These are phyloP conservation scores for Atherinosoma microstoma DNA, from an alignment of 2,797 vertebrate species.

Conservation along the genomic window DNA sequence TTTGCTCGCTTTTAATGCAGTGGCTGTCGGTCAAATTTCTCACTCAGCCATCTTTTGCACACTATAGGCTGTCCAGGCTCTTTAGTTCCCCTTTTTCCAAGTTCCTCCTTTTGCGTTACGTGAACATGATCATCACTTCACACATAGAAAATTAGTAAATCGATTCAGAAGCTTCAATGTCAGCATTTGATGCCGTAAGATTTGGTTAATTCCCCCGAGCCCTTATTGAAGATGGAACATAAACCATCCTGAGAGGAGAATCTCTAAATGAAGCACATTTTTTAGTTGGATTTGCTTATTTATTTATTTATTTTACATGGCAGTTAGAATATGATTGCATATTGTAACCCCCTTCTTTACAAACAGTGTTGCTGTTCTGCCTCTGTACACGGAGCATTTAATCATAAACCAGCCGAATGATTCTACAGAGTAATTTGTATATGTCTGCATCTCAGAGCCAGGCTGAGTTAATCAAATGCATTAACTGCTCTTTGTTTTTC, in stretches of 20 bases:
- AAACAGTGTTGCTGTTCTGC: neutral
- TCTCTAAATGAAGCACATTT: neutral
- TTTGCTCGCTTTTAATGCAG: neutral
- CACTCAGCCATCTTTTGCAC: neutral
- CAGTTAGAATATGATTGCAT: neutral
- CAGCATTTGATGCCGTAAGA: neutral
- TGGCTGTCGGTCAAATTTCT: neutral
- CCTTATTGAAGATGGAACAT: neutral
- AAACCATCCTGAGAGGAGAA: constrained; percentile 1
- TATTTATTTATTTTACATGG: constrained; percentile 3
- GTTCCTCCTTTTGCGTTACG: neutral
- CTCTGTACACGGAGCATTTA: neutral
- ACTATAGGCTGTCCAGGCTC: neutral
- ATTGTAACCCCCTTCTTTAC: neutral
- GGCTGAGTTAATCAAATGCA: constrained; percentile 47
- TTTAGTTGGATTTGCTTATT: neutral
- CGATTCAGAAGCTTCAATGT: neutral
- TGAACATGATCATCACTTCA: neutral
- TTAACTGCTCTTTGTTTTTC: constrained; percentile 64
- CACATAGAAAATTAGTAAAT: neutral
- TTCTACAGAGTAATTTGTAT: constrained; percentile 1
- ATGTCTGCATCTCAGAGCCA: constrained; percentile 28
- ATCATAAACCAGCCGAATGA: constrained; percentile 12
- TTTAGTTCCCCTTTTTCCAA: neutral
- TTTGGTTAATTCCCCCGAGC: neutral